phyloP scores from a whole-genome alignment of 2,888 invertebrate species.

The Drosophila subsilvestris region DNA sequence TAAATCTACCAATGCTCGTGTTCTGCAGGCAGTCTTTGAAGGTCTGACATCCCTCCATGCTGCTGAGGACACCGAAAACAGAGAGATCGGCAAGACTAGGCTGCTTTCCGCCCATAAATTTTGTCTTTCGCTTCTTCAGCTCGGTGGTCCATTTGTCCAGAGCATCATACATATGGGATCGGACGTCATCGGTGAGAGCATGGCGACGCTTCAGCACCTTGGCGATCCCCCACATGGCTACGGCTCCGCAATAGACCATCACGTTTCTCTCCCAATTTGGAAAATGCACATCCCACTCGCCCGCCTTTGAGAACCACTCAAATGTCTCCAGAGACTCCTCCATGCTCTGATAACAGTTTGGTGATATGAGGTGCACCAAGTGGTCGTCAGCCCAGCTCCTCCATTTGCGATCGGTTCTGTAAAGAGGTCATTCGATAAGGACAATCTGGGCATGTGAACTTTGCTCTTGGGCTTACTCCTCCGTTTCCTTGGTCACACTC shows the following conservation, averaged over 20 bases:
- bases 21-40: conserved; percentile 91
- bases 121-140: conserved; percentile 88
- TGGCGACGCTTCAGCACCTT: conserved; percentile 95
- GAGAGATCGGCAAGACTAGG: conserved; percentile 97
- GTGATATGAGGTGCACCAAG: conserved; percentile 96
- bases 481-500: conserved; percentile 85
- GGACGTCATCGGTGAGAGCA: conserved; percentile 93
- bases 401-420: conserved; percentile 96
- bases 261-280: conserved; percentile 92
- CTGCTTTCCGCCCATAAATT: conserved; percentile 93
- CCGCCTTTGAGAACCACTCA: conserved; percentile 96
- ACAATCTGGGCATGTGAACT: background rate
- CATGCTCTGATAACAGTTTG: conserved; percentile 96
- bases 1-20: conserved; percentile 87
- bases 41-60: conserved; percentile 96
- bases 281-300: conserved; percentile 96
- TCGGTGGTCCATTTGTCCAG: conserved; percentile 91
- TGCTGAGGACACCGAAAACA: conserved; percentile 94
- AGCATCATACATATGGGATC: conserved; percentile 95
- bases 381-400: conserved; percentile 96
- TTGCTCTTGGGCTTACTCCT: conserved; percentile 85
- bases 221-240: conserved; percentile 96
- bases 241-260: conserved; percentile 96
- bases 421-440: conserved; percentile 65
- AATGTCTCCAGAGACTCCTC: conserved; percentile 95